Evolutionary conservation across 2,888 invertebrate genomes (phyloP).

Genomic region (Bellardia pandia): DNA sequence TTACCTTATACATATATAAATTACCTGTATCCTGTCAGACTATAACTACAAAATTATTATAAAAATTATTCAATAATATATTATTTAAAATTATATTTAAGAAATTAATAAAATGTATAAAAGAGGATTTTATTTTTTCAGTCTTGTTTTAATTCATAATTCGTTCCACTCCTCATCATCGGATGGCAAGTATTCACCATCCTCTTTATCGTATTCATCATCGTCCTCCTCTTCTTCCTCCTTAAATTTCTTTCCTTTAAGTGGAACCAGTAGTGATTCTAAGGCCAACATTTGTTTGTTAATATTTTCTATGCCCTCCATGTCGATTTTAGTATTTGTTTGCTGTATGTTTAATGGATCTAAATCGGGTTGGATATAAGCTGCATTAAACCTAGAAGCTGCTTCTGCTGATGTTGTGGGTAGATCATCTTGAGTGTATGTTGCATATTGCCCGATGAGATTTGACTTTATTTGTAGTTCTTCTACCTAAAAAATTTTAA

Average conservation of each 20-base stretch:
- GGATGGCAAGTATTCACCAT: conserved; percentile 6
- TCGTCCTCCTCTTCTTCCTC: conserved; percentile 63
- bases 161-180: conserved; percentile 33
- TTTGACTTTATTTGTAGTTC: conserved; percentile 66
- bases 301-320: conserved; percentile 62
- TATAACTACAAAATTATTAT: conserved; percentile 49
- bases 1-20: conserved; percentile 36
- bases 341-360: background rate
- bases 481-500: conserved; percentile 49
- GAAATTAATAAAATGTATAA: conserved; percentile 36
- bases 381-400: background rate
- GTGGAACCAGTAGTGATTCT: conserved; percentile 63
- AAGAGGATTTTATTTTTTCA: conserved; percentile 9
- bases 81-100: conserved; percentile 50
- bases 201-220: conserved; percentile 53
- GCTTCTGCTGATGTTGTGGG: conserved; percentile 64
- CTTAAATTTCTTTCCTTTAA: conserved; percentile 25
- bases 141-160: conserved; percentile 30
- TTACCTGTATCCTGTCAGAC: conserved; percentile 47
- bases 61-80: conserved; percentile 25
- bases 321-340: background rate
- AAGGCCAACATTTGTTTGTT: conserved; percentile 63
- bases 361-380: background rate
- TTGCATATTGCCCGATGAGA: conserved; percentile 47
- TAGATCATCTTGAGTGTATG: conserved; percentile 20